These are phyloP conservation scores for Esperia sulphurella DNA, from an alignment of 2,888 invertebrate genomes.

Conservation along the genomic window DNA sequence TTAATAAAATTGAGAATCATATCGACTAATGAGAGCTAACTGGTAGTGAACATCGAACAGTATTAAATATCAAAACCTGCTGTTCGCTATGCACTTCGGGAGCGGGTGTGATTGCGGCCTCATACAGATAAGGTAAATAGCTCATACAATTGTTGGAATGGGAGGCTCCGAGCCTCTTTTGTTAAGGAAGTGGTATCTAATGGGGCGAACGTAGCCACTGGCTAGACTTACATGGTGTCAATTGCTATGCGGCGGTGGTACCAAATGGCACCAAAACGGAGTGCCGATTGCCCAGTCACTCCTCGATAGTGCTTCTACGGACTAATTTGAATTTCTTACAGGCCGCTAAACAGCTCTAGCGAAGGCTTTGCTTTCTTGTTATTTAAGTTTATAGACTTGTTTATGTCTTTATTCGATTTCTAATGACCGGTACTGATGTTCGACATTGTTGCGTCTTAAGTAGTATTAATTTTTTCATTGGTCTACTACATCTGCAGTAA, in stretches of 20 bases:
- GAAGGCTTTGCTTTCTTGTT: neutral
- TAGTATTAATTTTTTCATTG: neutral
- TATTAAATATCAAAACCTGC: conserved; percentile 38
- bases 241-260: conserved; percentile 40
- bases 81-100: conserved; percentile 31
- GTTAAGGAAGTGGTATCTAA: conserved; percentile 73
- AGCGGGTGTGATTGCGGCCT: conserved; percentile 67
- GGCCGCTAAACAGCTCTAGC: conserved; percentile 35
- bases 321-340: conserved; percentile 51
- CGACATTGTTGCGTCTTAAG: conserved; percentile 6
- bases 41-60: conserved; percentile 1
- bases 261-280: conserved; percentile 31
- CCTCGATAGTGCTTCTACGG: conserved; percentile 32
- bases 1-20: too few relatives aligned
- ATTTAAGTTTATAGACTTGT: conserved; percentile 12
- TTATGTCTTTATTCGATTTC: conserved; percentile 16
- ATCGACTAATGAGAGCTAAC: too few relatives aligned
- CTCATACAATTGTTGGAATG: conserved; percentile 77
- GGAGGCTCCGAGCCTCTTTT: conserved; percentile 68
- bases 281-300: conserved; percentile 37
- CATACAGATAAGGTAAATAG: conserved; percentile 77
- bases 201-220: conserved; percentile 60
- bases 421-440: conserved; percentile 4
- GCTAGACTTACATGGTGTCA: conserved; percentile 73
- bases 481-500: neutral